Base-by-base conservation (phyloP, 2,113 vertebrate genomes). In the Dicrurus megarhynchus region DNA sequence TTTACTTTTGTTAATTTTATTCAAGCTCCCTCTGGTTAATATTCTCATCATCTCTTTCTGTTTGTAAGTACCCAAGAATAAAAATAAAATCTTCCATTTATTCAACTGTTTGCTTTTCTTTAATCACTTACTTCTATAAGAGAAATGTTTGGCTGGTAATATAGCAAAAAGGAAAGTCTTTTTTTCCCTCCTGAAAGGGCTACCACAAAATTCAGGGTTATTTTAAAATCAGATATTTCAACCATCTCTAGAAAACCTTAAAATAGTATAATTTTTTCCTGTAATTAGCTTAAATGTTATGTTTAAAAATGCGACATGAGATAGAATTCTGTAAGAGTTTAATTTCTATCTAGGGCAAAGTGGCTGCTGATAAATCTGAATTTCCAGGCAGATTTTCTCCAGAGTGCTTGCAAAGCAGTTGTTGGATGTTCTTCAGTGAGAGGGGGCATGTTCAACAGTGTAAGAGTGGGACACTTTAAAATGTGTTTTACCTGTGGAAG, bases 1-100 rank as follows among this genome's bases (percentile, higher is more conserved):
- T 56, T 90, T 60, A 83, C 80, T 91, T 95, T 89, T 33, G 46
- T 89, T 71, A 68, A 68, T 87, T 89, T 67, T 60, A 76, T 82
- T 92, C 87, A 87, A 52, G 57, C 1, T 32, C 10, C 7, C 7
- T 47, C 52, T 92, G 71, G 35, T 92, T 84, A 94, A 23, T 87
- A 90, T 89, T 95, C 89, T 84, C 32, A 64, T 75, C 32, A 71
- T 27, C 20, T 55, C 39, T 81, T 87, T 95, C 56, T 55, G 12
- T 47, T 74, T 74, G 11, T 32, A 73, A 77, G 59, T 63, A 59
- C 13, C 13, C 24, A 84, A 33, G 47, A 67, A 90, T 70, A 39
- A 65, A 49, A 73, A 60, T 49, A 37, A 59, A 10, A 19, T 26
- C 47, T 70, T 44, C 16, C 33, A 37, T 32, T 82, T 86, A 78